Percentiles rank a stretch among this genome's conserved stretches.
These are phyloP conservation scores for Solea senegalensis DNA, from an alignment of 2,113 vertebrate genomes.

Conservation along the genomic window DNA sequence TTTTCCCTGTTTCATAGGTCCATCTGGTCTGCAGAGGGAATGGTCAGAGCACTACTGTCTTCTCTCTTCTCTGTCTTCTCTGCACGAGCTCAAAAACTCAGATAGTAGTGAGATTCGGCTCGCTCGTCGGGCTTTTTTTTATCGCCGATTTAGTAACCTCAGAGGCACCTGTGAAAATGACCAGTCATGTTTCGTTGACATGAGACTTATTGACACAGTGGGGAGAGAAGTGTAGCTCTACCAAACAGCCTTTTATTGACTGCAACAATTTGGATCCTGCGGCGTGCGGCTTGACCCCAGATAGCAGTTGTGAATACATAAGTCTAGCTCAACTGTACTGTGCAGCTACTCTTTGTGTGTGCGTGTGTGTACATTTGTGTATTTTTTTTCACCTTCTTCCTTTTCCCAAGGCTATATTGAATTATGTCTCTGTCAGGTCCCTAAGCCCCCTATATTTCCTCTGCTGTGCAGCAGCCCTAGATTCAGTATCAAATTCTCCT, in stretches of 20 bases:
- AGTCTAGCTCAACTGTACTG: constrained; percentile 36
- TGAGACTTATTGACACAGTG: constrained; percentile 50
- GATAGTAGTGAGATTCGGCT: constrained; percentile 19
- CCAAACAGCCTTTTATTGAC: constrained; percentile 56
- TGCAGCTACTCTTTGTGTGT: constrained; percentile 35
- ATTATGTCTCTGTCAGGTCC: constrained; percentile 80
- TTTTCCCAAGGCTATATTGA: constrained; percentile 75
- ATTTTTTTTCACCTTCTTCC: constrained; percentile 50
- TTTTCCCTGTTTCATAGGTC: constrained; percentile 51
- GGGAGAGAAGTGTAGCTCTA: constrained; percentile 30
- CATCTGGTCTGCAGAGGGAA: constrained; percentile 53
- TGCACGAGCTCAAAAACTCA: constrained; percentile 5
- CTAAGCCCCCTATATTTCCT: constrained; percentile 78
- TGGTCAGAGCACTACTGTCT: constrained; percentile 31
- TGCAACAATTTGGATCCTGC: constrained; percentile 57
- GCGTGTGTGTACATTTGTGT: constrained; percentile 29
- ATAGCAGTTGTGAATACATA: constrained; percentile 64
- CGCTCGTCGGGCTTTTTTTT: constrained; percentile 31
- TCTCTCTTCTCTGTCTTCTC: background rate
- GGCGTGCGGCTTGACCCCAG: constrained; percentile 56
- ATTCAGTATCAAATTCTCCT: constrained; percentile 78
- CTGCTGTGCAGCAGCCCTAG: constrained; percentile 69
- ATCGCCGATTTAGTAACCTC: constrained; percentile 32
- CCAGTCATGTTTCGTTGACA: constrained; percentile 60
- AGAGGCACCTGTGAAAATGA: constrained; percentile 49